Evolutionary conservation across 2,113 vertebrate species (phyloP), one percentile per base, ranked within the genome.

Genomic region (Hypomesus transpacificus): DNA sequence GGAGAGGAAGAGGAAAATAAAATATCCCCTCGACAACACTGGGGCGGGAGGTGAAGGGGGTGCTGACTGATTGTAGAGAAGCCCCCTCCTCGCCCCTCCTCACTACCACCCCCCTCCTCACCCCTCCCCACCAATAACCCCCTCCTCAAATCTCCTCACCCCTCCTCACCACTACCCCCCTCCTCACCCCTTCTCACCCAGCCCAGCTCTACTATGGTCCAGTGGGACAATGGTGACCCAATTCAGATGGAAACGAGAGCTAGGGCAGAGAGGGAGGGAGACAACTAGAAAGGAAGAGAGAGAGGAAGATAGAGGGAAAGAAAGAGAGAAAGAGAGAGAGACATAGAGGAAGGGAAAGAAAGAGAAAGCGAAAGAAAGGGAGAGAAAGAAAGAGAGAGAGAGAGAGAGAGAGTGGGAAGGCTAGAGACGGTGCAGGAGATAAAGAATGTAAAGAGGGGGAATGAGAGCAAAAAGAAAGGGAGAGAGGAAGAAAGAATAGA

Each of bases 391-490:
- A 75, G 77, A 79, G 52, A 80, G 78, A 69, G 71, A 81, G 54
- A 65, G 83, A 68, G 74, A 77, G 74, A 18, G 34, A 31, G 75
- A 70, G 75, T 21, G 54, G 69, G 69, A 70, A 52, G 11, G 34
- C 20, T 53, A 13, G 51, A 69, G 65, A 66, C 3, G 7, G 20
- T 16, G 50, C 17, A 68, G 58, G 28, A 69, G 14, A 63, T 69
- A 72, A 67, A 78, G 39, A 77, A 75, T 66, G 57, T 58, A 68
- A 65, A 53, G 78, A 54, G 62, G 66, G 65, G 69, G 66, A 75
- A 65, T 63, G 75, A 75, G 83, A 64, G 71, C 84, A 85, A 57
- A 80, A 78, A 82, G 85, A 80, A 78, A 82, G 85, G 82, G 82
- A 75, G 69, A 73, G 54, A 67, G 18, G 69, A 71, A 83, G 82